phyloP scores from a whole-genome alignment of 2,797 vertebrate species.

The Gadopsis marmoratus region DNA sequence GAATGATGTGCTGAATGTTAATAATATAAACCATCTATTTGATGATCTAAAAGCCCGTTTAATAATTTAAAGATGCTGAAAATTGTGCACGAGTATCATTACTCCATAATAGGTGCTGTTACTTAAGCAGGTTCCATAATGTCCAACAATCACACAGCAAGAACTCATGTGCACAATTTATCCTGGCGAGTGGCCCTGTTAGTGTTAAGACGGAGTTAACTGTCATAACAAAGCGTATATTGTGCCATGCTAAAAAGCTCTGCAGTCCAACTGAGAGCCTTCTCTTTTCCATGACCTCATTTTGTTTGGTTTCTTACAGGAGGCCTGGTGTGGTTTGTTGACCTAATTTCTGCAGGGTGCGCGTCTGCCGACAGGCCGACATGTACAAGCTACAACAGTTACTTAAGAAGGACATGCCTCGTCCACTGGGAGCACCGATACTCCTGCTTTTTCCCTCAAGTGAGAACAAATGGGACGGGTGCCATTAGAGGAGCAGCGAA shows the following conservation, averaged over 20 bases:
- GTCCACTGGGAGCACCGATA: slow-evolving; percentile 55
- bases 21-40: slow-evolving; percentile 23
- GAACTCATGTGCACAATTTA: slow-evolving; percentile 51
- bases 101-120: slow-evolving; percentile 60
- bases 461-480: slow-evolving; percentile 60
- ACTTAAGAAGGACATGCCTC: slow-evolving; percentile 58
- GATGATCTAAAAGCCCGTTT: background rate
- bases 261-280: slow-evolving; percentile 72
- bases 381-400: slow-evolving; percentile 54
- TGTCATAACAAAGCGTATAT: slow-evolving; percentile 82
- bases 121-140: slow-evolving; percentile 43
- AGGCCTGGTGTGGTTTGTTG: slow-evolving; percentile 74
- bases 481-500: slow-evolving; percentile 62
- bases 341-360: slow-evolving; percentile 69
- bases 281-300: slow-evolving; percentile 82
- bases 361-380: slow-evolving; percentile 45
- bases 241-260: slow-evolving; percentile 79
- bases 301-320: slow-evolving; percentile 77
- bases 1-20: slow-evolving; percentile 24
- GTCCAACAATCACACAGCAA: slow-evolving; percentile 59
- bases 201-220: slow-evolving; percentile 64
- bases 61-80: slow-evolving; percentile 13
- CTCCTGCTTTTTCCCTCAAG: slow-evolving; percentile 44
- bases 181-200: slow-evolving; percentile 64
- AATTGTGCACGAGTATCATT: slow-evolving; percentile 12